Evolutionary conservation across 2,888 invertebrate genomes (phyloP), one percentile per base, ranked within the genome.

Genomic region (Xylota sylvarum): DNA sequence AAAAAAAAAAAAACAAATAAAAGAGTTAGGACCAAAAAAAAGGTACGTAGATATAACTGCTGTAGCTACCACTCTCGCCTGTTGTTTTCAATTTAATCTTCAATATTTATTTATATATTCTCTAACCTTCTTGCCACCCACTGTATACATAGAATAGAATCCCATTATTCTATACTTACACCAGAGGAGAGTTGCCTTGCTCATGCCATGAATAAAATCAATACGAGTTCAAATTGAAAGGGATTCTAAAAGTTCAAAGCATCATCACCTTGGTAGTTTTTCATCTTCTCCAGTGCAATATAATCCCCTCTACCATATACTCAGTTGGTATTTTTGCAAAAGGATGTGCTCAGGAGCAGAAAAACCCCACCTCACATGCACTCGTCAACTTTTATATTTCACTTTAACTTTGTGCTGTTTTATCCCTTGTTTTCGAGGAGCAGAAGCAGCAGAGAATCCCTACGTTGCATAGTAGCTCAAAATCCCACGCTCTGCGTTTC

Each of bases 101-200:
- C 86, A 82, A 86, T 86, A 86, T 86, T 86, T 86, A 86, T 86
- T 86, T 86, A 86, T 86, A 86, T 76, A 86, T 81, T 86, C 81
- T 77, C 64, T 43, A 50, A 14, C 10, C 37, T 56, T 62, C n/a
- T n/a, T 35, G 14, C 70, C 35, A 10, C 12, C 27, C 19, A 40
- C 50, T 60, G 23, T 2, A 23, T 3, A 46, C 30, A 40, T 50
- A 58, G 32, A 76, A 76, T 56, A 65, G 69, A 82, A 72, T 77
- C 72, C 77, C 77, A 77, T 67, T 81, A 72, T 81, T 52, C 52
- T 32, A 43, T 40, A 30, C 60, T 76, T 72, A 65, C n/a, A 46
- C 48, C 35, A n/a, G 43, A 27, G 35, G n/a, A 35, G 32, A 40
- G 7, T 30, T 46, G 19, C 37, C 40, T 62, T 37, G 37, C 37